Base-by-base conservation (phyloP, 2,797 vertebrate genomes). In the Threskiornis aethiopicus region DNA sequence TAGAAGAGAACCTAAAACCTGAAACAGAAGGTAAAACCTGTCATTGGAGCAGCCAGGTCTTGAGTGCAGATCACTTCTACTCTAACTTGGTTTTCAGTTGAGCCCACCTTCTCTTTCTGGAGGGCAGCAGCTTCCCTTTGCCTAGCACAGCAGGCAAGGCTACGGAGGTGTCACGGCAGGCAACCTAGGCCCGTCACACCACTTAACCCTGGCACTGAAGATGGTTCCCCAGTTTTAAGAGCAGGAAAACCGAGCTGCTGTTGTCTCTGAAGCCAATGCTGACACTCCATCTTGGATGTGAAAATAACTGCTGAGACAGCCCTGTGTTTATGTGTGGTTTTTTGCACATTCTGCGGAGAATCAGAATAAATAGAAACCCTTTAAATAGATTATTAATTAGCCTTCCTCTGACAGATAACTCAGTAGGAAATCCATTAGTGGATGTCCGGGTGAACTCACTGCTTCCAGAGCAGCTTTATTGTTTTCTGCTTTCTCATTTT, bases 401-500 rank as follows among this genome's bases (percentile, higher is more conserved):
- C 62, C 69, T 92, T 90, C 46, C 52, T 20, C 31, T 81, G 90
- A 87, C 82, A 84, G 33, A 57, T 42, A 78, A 78, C 51, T 77
- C 17, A 0, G 72, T 91, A 71, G 84, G 86, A 95, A 94, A 97
- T 93, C 64, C 75, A 84, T 94, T 95, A 91, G 93, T 59, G 52
- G 70, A 49, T 73, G 72, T 89, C 59, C 9, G 6, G 39, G 79
- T 91, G 72, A 94, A 91, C 65, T 93, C 80, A 39, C 29, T 85
- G 61, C 75, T 96, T 87, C 46, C 89, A 67, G 87, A 94, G 96
- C 80, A 21, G 35, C 41, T 78, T 89, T 67, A 96, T 93, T 87
- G 61, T 95, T 96, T 95, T 97, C 82, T 92, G 84, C 77, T 92
- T 82, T 96, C 77, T 92, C 20, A 2, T 95, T 96, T 95, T 97